Base-by-base conservation (phyloP, 2,113 vertebrate species). In the Mola mola region DNA sequence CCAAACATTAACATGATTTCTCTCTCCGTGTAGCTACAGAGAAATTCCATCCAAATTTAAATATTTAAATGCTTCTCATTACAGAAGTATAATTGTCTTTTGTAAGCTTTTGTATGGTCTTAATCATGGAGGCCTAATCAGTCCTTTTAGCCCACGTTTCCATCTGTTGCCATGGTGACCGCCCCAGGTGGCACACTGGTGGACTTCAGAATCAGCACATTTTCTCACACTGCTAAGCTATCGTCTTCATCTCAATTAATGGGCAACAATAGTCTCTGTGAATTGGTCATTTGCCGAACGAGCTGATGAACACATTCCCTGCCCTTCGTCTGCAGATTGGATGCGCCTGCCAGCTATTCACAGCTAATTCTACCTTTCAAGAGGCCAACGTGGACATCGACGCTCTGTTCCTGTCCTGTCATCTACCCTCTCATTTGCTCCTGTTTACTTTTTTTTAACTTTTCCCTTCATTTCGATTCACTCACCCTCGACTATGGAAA, bases 191-290 rank as follows among this genome's bases (percentile, higher is more conserved):
- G 64, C 34, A 19, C 10, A 15, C 42, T 6, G 33, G 17, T 48
- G 56, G 51, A 64, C 60, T 70, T 20, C 22, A 36, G 50, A 46
- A 61, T 64, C 79, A n/a, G 6, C 13, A 4, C 26, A 46, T 48
- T 66, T 81, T 87, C 80, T 78, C 72, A 83, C 44, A 38, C 63
- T 17, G 5, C 47, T 19, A 12, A 61, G 36, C 56, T 33, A 79
- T 69, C 68, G 1, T 24, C 17, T 28, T 37, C 50, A 66, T 83
- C 78, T 78, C 78, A 76, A 82, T 85, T 78, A 79, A 42, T 13
- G 33, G 8, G 66, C 37, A n/a, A 82, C 78, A 82, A 81, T 77
- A 55, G 51, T 48, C 50, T 63, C 36, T 66, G 12, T 64, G 75
- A 72, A 70, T 64, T 51, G 25, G 55, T 64, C 7, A 43, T 66